Percentiles rank a stretch among this genome's conserved stretches.
These are phyloP conservation scores for Sipha maydis DNA, from an alignment of 2,888 invertebrate genomes.

Conservation along the genomic window DNA sequence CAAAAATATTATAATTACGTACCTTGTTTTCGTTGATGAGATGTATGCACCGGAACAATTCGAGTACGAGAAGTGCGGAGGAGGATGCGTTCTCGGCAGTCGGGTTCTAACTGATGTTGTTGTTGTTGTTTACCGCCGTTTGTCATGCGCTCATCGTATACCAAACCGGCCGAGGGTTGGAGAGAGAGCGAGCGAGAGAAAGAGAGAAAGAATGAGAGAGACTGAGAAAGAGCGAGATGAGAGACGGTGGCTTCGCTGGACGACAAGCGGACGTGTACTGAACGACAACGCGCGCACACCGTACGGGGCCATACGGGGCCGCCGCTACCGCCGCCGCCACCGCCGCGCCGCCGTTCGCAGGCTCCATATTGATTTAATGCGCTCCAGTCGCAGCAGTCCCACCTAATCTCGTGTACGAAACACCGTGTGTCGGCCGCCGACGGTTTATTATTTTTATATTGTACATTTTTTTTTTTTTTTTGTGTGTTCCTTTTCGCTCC, in stretches of 20 bases:
- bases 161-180: background rate
- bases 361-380: constrained; percentile 62
- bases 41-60: background rate
- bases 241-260: constrained; percentile 17
- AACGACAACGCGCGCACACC: constrained; percentile 28
- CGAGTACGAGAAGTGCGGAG: no score
- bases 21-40: background rate
- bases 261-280: constrained; percentile 58
- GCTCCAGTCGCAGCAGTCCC: constrained; percentile 60
- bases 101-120: background rate
- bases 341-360: constrained; percentile 44
- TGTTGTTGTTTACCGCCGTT: background rate
- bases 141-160: background rate
- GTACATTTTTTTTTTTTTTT: background rate
- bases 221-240: background rate
- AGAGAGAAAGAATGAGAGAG: background rate
- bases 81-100: no score
- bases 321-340: constrained; percentile 33
- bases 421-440: constrained; percentile 45
- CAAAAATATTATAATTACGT: background rate
- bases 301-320: constrained; percentile 25
- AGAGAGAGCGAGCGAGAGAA: background rate
- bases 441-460: constrained; percentile 53
- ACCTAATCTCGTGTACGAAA: constrained; percentile 59
- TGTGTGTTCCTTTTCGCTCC: background rate